Conservation (phyloP, 2,113 vertebrate genomes). For the Balaenoptera acutorostrata region DNA sequence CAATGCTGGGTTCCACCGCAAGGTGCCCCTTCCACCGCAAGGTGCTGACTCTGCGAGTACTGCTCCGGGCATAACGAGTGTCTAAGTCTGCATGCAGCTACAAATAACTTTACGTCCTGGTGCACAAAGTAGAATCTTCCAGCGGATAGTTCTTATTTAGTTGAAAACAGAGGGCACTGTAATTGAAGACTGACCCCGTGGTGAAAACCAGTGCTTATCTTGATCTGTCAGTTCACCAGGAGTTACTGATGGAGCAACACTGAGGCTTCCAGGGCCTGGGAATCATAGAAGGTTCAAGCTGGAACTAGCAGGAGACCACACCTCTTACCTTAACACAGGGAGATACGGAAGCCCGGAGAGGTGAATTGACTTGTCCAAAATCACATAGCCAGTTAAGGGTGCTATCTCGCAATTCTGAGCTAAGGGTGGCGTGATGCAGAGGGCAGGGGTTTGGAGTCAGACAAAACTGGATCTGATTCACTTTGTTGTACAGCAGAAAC, state of each 20-base stretch:
- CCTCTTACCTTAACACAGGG: not conserved
- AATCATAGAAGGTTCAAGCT: not conserved
- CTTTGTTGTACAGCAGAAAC: too few species aligned
- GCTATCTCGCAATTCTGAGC: not conserved
- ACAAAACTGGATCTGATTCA: not conserved
- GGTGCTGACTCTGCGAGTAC: not conserved
- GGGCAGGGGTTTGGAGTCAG: not conserved
- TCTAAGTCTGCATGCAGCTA: not conserved
- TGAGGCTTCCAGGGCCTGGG: not conserved
- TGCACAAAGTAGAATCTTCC: not conserved
- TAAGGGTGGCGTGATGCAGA: not conserved
- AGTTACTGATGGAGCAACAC: not conserved
- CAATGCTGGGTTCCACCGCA: not conserved
- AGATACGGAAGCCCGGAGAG: not conserved
- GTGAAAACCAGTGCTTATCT: not conserved
- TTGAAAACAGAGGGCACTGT: not conserved
- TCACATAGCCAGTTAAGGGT: not conserved
- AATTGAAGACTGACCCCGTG: not conserved
- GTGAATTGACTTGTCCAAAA: not conserved
- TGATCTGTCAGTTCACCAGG: not conserved
- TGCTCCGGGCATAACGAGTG: not conserved
- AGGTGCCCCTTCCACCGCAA: rapidly evolving
- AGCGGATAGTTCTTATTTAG: not conserved
- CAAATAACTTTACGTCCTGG: not conserved
- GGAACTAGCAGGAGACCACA: not conserved